Evolutionary conservation across 2,797 vertebrate species (phyloP), one percentile per base, ranked within the genome.

Genomic region (Mus minutoides): DNA sequence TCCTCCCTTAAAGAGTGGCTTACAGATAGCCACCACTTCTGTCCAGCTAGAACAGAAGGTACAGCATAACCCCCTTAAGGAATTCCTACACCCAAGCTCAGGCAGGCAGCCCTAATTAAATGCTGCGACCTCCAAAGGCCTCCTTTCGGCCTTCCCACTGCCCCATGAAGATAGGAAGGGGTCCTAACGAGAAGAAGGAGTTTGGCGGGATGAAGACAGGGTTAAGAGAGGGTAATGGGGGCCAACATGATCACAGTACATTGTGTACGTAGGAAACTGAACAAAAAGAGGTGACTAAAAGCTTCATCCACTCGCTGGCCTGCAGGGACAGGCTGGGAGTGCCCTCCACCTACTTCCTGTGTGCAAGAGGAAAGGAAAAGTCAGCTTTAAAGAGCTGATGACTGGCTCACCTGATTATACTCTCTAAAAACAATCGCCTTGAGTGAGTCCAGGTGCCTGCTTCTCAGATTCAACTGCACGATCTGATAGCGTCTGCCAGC

Each of bases 371-470:
- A 88, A 96, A 96, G 31, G 56, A 94, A 98, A 71, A 94, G 90
- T 94, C 86, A 43, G 82, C 84, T 97, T 92, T 86, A 83, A 80
- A 60, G 60, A 90, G 34, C 84, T 60, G 52, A 31, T 31, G 91
- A 97, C n/a, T 12, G 40, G 88, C 97, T 98, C 96, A 99, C 99
- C 98, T 99, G 99, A 96, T 98, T 98, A 97, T 98, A 99, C 54
- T 98, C 98, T 96, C 97, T 99, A 98, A 99, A 99, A 88, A 99
- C 98, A 92, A 99, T 98, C 95, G 99, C 99, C 97, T 99, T 99
- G 92, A 99, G 98, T 56, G 99, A 99, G 88, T 98, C 97, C 95
- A 99, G 98, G 91, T 98, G 99, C 14, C 96, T 98, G 87, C 99
- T 99, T 98, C 98, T 99, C 95, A 99, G 99, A 92, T 99, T 98